A percentile compares a stretch with the other conserved stretches of the same genome.
Conservation (phyloP, 2,113 vertebrate genomes). For the Apteryx mantelli region DNA sequence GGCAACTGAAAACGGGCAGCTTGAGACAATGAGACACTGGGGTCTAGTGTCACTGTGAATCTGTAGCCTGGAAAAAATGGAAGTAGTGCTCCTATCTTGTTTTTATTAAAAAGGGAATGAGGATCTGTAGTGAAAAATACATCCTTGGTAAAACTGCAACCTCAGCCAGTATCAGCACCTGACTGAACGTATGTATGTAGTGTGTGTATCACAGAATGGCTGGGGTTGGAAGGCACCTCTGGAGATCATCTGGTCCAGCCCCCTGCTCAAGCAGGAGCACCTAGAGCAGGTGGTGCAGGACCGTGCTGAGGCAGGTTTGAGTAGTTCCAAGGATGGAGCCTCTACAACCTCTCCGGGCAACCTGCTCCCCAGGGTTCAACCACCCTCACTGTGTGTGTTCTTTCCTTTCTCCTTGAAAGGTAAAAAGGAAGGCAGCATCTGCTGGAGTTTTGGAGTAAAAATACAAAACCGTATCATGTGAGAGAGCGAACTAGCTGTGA, state of each 20-base stretch:
- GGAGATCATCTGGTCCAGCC: too few relatives aligned
- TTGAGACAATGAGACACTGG: background rate
- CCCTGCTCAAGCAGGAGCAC: too few relatives aligned
- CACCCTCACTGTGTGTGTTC: background rate
- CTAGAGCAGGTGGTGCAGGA: too few relatives aligned
- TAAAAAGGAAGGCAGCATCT: background rate
- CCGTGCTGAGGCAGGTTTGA: too few relatives aligned
- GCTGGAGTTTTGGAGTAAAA: background rate
- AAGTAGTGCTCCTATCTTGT: background rate
- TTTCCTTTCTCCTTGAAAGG: background rate
- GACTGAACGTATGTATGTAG: background rate
- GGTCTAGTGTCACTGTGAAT: background rate
- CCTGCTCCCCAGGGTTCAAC: background rate
- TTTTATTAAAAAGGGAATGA: background rate
- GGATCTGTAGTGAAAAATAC: background rate
- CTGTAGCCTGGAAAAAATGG: background rate
- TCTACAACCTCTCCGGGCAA: background rate
- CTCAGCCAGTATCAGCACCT: background rate
- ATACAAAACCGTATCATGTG: background rate
- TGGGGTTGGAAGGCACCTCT: too few relatives aligned
- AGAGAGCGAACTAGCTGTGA: rapidly evolving
- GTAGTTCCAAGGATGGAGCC: background rate
- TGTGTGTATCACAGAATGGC: too few relatives aligned
- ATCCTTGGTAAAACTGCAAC: background rate
- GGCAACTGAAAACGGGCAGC: background rate